Evolutionary conservation across 2,113 vertebrate genomes (phyloP).

Genomic region (Probosciger aterrimus): DNA sequence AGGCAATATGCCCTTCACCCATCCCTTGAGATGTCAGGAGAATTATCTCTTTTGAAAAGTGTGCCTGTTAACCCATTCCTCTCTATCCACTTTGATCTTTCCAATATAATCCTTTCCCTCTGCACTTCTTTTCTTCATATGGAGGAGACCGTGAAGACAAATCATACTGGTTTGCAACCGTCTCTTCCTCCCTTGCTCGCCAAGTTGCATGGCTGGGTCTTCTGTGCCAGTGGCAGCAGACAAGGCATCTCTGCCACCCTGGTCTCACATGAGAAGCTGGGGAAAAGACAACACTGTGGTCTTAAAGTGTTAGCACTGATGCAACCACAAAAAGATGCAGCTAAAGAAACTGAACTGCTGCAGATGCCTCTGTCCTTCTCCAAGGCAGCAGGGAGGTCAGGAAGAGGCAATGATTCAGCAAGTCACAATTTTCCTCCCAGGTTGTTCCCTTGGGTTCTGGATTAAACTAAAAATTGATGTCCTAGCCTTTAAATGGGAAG

Average conservation of each 20-base stretch:
- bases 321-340: neutral
- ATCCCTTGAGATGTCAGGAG: conserved; percentile 37
- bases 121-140: neutral
- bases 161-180: neutral
- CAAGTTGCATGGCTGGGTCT: neutral
- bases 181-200: neutral
- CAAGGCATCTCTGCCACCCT: neutral
- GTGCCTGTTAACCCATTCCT: neutral
- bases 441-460: neutral
- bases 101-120: neutral
- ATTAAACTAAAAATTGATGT: neutral
- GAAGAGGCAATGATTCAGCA: neutral
- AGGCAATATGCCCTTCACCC: conserved; percentile 51
- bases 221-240: neutral
- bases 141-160: neutral
- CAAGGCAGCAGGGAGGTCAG: neutral
- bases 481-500: neutral
- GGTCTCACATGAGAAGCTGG: neutral
- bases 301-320: neutral
- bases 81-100: neutral
- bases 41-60: neutral
- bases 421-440: neutral
- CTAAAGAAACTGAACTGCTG: neutral
- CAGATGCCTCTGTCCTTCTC: neutral
- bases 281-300: neutral